These are phyloP conservation scores for Willisornis vidua DNA, from an alignment of 2,113 vertebrate genomes.

Conservation along the genomic window DNA sequence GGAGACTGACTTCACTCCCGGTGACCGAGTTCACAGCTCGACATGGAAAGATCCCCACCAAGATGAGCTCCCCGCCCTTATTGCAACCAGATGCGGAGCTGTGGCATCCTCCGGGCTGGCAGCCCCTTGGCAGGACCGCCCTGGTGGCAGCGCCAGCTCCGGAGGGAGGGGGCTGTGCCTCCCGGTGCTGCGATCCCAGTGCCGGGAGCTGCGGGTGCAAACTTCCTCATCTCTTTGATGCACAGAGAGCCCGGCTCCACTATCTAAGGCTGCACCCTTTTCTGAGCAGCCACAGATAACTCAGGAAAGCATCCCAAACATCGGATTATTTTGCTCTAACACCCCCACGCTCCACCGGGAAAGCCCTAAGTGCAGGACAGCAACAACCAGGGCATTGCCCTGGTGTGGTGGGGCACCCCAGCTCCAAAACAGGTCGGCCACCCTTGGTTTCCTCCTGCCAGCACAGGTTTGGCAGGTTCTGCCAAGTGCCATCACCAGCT, in stretches of 20 bases:
- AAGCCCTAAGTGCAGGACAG: not conserved
- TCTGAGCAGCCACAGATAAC: not conserved
- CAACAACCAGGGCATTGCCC: not conserved
- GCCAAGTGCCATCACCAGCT: not conserved
- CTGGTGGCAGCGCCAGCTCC: not conserved
- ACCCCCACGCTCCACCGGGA: accelerated
- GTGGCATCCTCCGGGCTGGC: not conserved
- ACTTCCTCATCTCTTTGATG: not conserved
- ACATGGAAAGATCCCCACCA: conserved; percentile 23
- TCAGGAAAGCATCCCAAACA: not conserved
- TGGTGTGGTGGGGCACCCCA: not conserved
- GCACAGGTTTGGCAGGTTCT: conserved; percentile 43
- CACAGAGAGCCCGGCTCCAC: not conserved
- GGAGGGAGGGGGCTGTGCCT: accelerated
- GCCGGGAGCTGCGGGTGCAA: not conserved
- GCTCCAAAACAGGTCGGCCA: not conserved
- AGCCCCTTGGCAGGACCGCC: not conserved
- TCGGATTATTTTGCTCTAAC: not conserved
- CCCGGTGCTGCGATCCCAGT: not conserved
- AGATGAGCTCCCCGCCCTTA: conserved; percentile 18
- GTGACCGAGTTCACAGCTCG: not conserved
- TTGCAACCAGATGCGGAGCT: conserved; percentile 4
- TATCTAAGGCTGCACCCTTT: not conserved
- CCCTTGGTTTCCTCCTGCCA: not conserved
- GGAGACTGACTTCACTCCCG: conserved; percentile 37